Percentiles rank a stretch among this genome's conserved stretches.
Conservation (phyloP, 2,888 invertebrate genomes). For the Electrophaes corylata region DNA sequence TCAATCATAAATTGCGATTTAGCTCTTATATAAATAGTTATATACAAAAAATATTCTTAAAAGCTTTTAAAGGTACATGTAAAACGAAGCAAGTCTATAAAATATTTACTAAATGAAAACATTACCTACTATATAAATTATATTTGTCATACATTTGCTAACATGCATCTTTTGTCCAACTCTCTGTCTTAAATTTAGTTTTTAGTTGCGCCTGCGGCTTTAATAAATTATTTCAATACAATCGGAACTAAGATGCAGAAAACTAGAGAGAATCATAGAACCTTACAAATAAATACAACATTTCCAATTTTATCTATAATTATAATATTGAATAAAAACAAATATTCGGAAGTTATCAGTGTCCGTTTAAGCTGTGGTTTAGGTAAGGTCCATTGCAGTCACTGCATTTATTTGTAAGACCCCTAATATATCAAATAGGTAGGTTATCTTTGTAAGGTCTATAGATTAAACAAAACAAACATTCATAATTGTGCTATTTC, state of each 20-base stretch:
- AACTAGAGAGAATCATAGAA: not conserved
- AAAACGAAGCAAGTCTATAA: slow-evolving; percentile 77
- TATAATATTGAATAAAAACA: too few relatives aligned
- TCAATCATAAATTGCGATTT: slow-evolving; percentile 74
- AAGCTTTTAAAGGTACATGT: slow-evolving; percentile 68
- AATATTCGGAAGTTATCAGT: too few relatives aligned
- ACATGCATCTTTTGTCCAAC: slow-evolving; percentile 20
- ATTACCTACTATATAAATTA: slow-evolving; percentile 44
- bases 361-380: too few relatives aligned
- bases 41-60: slow-evolving; percentile 74
- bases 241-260: too few relatives aligned
- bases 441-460: not conserved
- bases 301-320: too few relatives aligned
- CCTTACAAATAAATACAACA: not conserved
- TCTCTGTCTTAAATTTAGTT: slow-evolving; percentile 2
- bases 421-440: not conserved
- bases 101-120: slow-evolving; percentile 53
- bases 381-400: not conserved
- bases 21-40: slow-evolving; percentile 72
- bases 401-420: not conserved
- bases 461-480: slow-evolving; percentile 11
- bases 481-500: slow-evolving; percentile 42
- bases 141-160: slow-evolving; percentile 43
- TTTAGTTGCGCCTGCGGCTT: too few relatives aligned
- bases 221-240: too few relatives aligned